Conservation (phyloP, 2,888 invertebrate species). For the Parelbella ahira region DNA sequence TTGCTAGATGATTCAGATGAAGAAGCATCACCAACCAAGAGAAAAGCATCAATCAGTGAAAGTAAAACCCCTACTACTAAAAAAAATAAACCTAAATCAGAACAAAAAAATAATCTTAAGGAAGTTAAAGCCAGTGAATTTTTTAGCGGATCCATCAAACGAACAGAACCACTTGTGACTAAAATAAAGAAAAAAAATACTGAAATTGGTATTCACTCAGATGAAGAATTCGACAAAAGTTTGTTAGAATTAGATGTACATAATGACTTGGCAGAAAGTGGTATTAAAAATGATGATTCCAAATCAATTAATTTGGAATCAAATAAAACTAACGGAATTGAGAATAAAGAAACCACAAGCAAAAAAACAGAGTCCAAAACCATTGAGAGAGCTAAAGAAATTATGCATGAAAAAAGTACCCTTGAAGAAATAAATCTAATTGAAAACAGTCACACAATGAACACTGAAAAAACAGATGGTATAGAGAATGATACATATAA, state of each 20-base stretch:
- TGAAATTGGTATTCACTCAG: conserved; percentile 81
- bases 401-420: conserved; percentile 23
- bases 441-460: neutral
- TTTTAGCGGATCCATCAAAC: conserved; percentile 83
- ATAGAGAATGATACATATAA: conserved; percentile 19
- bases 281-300: conserved; percentile 1
- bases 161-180: conserved; percentile 67
- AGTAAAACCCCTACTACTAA: conserved; percentile 37
- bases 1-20: conserved; percentile 65
- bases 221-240: conserved; percentile 86
- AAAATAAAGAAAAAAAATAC: conserved; percentile 66
- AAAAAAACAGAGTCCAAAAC: conserved; percentile 1
- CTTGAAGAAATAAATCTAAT: neutral
- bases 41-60: conserved; percentile 37
- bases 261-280: conserved; percentile 38
- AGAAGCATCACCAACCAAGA: conserved; percentile 42
- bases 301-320: conserved; percentile 3
- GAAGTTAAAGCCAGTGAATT: conserved; percentile 76
- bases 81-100: conserved; percentile 39
- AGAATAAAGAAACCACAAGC: conserved; percentile 5
- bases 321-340: conserved; percentile 1
- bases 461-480: conserved; percentile 13
- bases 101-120: conserved; percentile 43
- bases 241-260: conserved; percentile 83
- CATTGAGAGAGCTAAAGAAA: conserved; percentile 12